phyloP scores from a whole-genome alignment of 1,140 invertebrate species.

The Thereuonema tuberculata region DNA sequence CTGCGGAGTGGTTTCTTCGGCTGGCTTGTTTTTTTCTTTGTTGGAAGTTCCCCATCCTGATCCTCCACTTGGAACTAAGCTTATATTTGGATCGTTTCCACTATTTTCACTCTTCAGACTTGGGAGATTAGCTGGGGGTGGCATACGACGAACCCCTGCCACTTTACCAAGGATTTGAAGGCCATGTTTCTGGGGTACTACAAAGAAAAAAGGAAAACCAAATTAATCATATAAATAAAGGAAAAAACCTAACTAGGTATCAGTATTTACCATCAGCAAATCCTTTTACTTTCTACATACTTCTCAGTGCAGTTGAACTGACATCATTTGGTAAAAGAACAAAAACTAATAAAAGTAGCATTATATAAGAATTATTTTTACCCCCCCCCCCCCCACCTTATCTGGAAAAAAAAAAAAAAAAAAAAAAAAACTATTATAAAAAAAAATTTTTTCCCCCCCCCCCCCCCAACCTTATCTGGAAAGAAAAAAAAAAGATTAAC shows the following conservation, averaged over 20 bases:
- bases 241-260: background rate
- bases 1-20: slow-evolving; percentile 26
- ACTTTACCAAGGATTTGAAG: slow-evolving; percentile 97
- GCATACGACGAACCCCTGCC: slow-evolving; percentile 70
- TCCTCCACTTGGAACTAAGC: slow-evolving; percentile 54
- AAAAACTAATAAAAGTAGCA: too few species aligned
- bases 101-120: slow-evolving; percentile 89
- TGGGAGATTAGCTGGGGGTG: slow-evolving; percentile 87
- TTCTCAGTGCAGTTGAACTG: too few species aligned
- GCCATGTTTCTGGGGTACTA: slow-evolving; percentile 89
- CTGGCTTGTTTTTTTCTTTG: slow-evolving; percentile 32
- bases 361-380: too few species aligned
- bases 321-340: too few species aligned
- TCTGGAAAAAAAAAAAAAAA: too few species aligned
- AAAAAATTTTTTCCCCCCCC: too few species aligned
- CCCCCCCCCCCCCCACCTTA: too few species aligned
- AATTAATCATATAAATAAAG: slow-evolving; percentile 1
- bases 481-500: too few species aligned
- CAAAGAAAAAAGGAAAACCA: slow-evolving; percentile 18
- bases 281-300: background rate
- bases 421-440: too few species aligned
- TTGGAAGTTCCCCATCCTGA: slow-evolving; percentile 51
- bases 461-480: too few species aligned
- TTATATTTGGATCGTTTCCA: slow-evolving; percentile 55
- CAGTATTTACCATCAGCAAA: background rate